Evolutionary conservation across 2,797 vertebrate species (phyloP).

Genomic region (Fundulus diaphanus): DNA sequence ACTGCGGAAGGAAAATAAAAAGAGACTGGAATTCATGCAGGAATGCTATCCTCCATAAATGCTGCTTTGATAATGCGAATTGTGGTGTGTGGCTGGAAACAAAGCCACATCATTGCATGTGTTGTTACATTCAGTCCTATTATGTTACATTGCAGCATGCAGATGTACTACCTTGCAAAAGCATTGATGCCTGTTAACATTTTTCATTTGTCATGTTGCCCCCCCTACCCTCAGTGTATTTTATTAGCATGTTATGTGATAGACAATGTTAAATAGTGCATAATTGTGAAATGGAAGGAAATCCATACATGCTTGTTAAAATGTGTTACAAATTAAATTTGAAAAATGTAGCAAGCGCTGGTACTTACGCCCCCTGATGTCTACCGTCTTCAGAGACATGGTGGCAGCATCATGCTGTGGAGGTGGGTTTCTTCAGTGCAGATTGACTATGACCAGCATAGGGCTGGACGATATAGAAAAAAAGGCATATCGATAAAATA

Average conservation of each 20-base stretch:
- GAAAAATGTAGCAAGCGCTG: neutral
- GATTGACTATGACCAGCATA: too few species aligned
- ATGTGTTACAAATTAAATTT: neutral
- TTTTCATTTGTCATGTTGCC: neutral
- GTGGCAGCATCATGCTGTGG: neutral
- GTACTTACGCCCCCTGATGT: neutral
- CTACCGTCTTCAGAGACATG: neutral
- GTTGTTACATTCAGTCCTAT: conserved; percentile 18
- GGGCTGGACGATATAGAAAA: too few species aligned
- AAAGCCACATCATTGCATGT: conserved; percentile 12
- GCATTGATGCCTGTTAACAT: neutral
- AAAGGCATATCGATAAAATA: too few species aligned
- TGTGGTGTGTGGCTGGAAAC: conserved; percentile 1
- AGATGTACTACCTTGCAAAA: neutral
- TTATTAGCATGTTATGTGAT: neutral
- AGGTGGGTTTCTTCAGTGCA: neutral
- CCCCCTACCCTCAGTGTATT: neutral
- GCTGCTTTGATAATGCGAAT: conserved; percentile 37
- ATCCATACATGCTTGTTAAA: neutral
- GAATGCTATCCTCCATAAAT: conserved; percentile 37
- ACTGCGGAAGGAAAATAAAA: conserved; percentile 14
- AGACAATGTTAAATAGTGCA: neutral
- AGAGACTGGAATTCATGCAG: conserved; percentile 20
- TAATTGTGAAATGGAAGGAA: neutral
- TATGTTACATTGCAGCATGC: conserved; percentile 13